Base-by-base conservation (phyloP, 2,797 vertebrate species). In the Sebastes elongatus region DNA sequence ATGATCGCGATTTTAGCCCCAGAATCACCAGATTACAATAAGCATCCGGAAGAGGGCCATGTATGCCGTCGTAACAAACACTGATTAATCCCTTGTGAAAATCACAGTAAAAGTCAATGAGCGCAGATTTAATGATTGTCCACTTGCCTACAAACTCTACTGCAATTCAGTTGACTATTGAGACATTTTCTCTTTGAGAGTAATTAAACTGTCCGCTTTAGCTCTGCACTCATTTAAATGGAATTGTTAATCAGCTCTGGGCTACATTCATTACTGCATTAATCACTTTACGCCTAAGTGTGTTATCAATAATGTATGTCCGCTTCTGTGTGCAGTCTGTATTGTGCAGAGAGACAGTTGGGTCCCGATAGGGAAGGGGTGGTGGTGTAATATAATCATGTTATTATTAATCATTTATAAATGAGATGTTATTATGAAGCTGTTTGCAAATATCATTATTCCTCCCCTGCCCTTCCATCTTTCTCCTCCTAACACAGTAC, bases 361-460 rank as follows among this genome's bases (percentile, higher is more conserved):
- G 20, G 11, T 27, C 60, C 57, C 22, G 53, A 59, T n/a, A 32
- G 27, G 1, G 35, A 30, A 14, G 32, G 32, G 7, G 71, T 46
- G 42, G 16, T 46, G 7, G 13, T 32, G 25, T 49, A 42, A 76
- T 33, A 66, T 52, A 30, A 60, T 33, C 14, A 35, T 28, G 53
- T 76, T 25, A 62, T 80, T 75, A 64, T 80, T 75, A 64, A 75
- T 81, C 66, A 59, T 59, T 59, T 59, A 71, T 60, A 38, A 65
- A 35, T 57, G n/a, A 63, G 22, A 14, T 52, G 18, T 35, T 79
- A 46, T 46, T 46, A 46, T 18, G 42, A 18, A 46, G 42, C 42
- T 46, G 42, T 46, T 46, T 11, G 38, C 30, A 22, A 60, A 42
- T 20, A 30, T 38, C 56, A 33, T 61, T 35, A 32, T 23, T 49